Base-by-base conservation (phyloP, 2,888 invertebrate genomes). In the Metacarcinus magister region DNA sequence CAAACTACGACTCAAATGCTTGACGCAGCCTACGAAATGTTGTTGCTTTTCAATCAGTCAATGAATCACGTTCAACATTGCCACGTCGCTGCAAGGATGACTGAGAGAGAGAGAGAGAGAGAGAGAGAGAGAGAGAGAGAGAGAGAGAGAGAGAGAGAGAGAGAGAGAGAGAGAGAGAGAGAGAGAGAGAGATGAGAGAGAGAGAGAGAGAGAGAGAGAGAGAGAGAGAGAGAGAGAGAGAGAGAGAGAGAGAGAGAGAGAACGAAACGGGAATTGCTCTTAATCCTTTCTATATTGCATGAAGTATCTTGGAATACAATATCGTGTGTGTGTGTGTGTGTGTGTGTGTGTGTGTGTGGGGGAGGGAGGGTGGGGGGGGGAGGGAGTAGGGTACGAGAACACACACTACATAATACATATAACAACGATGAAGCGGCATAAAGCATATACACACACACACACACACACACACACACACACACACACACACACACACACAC, bases 191-290 rank as follows among this genome's bases (percentile, higher is more conserved):
- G 60, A 60, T n/a, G 60, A 60, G 60, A 60, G 60, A 54, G 92
- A 48, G 48, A 46, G 48, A 92, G 92, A 28, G 32, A 54, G 54
- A 93, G 93, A 28, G 54, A 54, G 93, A 60, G 60, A 28, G 54
- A 60, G 32, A 93, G 93, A 23, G 93, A 93, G 91, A 44, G 91
- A 44, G 91, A 91, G 91, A 91, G 91, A 44, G 91, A 91, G 91
- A 91, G 91, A 44, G 91, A 91, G 91, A 44, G 91, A 91, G 91
- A 91, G 91, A 44, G 46, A 46, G 91, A 23, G 91, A 46, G 91
- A 28, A 23, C 2, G 23, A 48, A n/a, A 48, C n/a, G 19, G 23
- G 91, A 82, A 82, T 82, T 82, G 32, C 28, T 32, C 82, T 82
- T 82, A 82, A 82, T 82, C 82, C 82, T 32, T 82, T 82, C 32